Conservation (phyloP, 2,888 invertebrate species). For the Cantharis flavilabris region DNA sequence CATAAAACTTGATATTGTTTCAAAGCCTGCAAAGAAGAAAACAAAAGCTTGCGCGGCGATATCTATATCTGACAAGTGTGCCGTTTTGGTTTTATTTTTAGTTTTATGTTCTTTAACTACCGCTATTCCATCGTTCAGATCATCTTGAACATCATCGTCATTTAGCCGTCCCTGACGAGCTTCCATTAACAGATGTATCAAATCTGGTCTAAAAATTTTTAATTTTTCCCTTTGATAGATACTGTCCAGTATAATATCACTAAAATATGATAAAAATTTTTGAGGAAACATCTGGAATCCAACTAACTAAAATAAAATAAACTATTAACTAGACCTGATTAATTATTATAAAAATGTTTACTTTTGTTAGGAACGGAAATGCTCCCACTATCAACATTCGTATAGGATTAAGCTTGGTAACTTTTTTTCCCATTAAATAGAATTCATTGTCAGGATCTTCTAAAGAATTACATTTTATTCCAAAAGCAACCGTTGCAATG, state of each 20-base stretch:
- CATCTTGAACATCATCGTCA: slow-evolving; percentile 29
- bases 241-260: not conserved
- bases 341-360: not conserved
- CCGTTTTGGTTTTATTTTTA: not conserved
- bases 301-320: not conserved
- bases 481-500: slow-evolving; percentile 49
- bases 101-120: slow-evolving; percentile 32
- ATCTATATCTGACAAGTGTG: slow-evolving; percentile 55
- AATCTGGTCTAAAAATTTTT: slow-evolving; percentile 45
- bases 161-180: slow-evolving; percentile 54
- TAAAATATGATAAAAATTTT: not conserved
- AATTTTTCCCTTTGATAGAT: not conserved
- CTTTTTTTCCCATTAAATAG: slow-evolving; percentile 31
- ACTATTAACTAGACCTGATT: not conserved
- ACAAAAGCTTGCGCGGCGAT: slow-evolving; percentile 61
- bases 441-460: slow-evolving; percentile 43
- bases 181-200: slow-evolving; percentile 63
- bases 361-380: not conserved
- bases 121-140: slow-evolving; percentile 41
- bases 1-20: slow-evolving; percentile 55
- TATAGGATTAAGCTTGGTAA: slow-evolving; percentile 29
- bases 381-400: not conserved
- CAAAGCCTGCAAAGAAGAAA: slow-evolving; percentile 59
- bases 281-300: not conserved
- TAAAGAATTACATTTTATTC: slow-evolving; percentile 44